Evolutionary conservation across 2,113 vertebrate species (phyloP), one percentile per base, ranked within the genome.

Genomic region (Pygoscelis antarcticus): DNA sequence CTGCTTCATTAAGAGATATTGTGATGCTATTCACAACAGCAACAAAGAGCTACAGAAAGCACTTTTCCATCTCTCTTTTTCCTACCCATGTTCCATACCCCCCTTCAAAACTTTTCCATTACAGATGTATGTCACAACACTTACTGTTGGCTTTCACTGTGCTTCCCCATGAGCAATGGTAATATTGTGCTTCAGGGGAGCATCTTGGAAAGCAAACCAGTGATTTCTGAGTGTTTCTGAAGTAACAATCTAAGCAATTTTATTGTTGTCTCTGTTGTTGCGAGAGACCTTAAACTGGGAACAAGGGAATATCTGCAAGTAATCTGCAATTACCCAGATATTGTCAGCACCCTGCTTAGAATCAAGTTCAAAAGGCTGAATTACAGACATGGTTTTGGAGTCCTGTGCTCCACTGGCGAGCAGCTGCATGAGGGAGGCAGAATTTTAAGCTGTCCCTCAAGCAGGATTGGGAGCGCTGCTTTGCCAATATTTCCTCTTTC

Each of bases 1-100:
- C 97, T 96, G 96, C 87, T 86, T 95, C 95, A 92, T 96, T 96
- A 97, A 76, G 83, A 96, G 61, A 87, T 71, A 94, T 83, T 96
- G 88, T 92, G 77, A 79, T 72, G 61, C 34, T 89, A 89, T 97
- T 95, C 92, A 91, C 51, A 47, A 57, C 65, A 76, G 65, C 80
- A 93, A 96, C 94, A 97, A 96, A 95, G 72, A 92, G 38, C 88
- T 94, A 17, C 46, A 89, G 76, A 96, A 93, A 90, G 15, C 47
- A 52, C 38, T 84, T 52, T 83, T 58, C 44, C 29, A 4, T 77
- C 47, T 83, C 62, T 74, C 20, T 54, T 83, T 80, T 74, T 38
- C 38, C 36, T 74, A 38, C 27, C 10, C 61, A 10, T 3, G 0
- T 88, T 70, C 49, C 68, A 52, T 34, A 83, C 0, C 30, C 23